Conservation (phyloP, 2,113 vertebrate species). For the Pelusios castaneus region DNA sequence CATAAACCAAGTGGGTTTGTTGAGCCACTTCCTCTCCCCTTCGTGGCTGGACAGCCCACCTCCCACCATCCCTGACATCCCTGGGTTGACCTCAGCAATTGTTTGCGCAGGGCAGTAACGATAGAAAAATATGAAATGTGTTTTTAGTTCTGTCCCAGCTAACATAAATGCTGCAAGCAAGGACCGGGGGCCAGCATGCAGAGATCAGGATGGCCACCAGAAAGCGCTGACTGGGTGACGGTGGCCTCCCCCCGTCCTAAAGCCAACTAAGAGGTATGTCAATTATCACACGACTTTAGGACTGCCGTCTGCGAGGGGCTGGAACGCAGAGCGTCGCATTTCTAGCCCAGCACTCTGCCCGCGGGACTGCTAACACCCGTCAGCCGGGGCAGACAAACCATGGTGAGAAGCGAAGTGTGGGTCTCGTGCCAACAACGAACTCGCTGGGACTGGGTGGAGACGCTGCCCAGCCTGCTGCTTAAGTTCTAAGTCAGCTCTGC, state of each 20-base stretch:
- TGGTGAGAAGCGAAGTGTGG: not conserved
- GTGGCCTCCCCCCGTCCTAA: not conserved
- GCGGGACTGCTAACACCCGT: not conserved
- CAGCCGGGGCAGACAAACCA: not conserved
- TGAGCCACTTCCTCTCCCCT: not conserved
- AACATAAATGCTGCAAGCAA: not conserved
- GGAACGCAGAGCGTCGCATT: not conserved
- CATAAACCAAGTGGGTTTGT: not conserved
- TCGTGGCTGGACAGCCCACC: not conserved
- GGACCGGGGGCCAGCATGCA: not conserved
- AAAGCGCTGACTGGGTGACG: not conserved
- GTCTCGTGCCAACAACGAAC: not conserved
- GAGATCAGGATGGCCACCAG: not conserved
- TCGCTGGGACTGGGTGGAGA: too few species aligned
- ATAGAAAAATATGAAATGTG: not conserved
- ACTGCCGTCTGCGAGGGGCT: not conserved
- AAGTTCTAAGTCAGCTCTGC: not conserved
- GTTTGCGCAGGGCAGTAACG: not conserved
- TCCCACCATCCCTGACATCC: not conserved
- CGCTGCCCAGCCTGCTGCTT: not conserved
- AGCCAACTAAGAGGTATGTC: not conserved
- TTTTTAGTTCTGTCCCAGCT: not conserved
- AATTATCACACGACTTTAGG: not conserved
- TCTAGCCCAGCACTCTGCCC: not conserved
- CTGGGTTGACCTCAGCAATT: not conserved